Percentiles rank a stretch among this genome's conserved stretches.
Evolutionary conservation across 2,888 invertebrate genomes (phyloP).

Genomic region (Conops quadrifasciatus): DNA sequence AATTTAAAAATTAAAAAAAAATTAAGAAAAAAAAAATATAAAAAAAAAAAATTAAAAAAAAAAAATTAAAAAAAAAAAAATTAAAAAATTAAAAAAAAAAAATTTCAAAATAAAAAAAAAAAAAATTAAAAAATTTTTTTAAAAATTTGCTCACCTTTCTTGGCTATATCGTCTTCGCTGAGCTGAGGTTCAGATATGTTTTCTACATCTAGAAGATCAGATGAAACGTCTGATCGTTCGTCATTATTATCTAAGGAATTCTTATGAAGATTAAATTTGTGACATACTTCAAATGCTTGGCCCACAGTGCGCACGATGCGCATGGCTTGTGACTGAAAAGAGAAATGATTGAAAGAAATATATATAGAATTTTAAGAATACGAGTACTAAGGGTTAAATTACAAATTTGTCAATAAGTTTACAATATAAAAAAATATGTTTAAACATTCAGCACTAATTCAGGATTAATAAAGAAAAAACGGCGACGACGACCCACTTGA

Average conservation of each 20-base stretch:
- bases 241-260: slow-evolving; percentile 66
- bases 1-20: too few species aligned
- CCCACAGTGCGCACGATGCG: slow-evolving; percentile 97
- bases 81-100: too few species aligned
- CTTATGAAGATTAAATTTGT: slow-evolving; percentile 83
- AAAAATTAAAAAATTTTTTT: too few species aligned
- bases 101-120: too few species aligned
- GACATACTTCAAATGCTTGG: slow-evolving; percentile 99
- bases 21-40: too few species aligned
- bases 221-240: slow-evolving; percentile 64
- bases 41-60: too few species aligned
- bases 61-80: too few species aligned
- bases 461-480: too few species aligned
- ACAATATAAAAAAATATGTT: not conserved
- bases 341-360: slow-evolving; percentile 48
- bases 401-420: not conserved
- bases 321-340: slow-evolving; percentile 94
- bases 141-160: slow-evolving; percentile 67
- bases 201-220: slow-evolving; percentile 64
- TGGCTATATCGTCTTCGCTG: slow-evolving; percentile 67
- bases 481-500: too few species aligned
- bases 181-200: slow-evolving; percentile 63
- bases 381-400: not conserved
- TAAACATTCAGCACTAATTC: not conserved
- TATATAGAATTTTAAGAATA: slow-evolving; percentile 5